These are phyloP conservation scores for Hyperoplus lanceolatus DNA, from an alignment of 2,797 vertebrate genomes.

Conservation along the genomic window DNA sequence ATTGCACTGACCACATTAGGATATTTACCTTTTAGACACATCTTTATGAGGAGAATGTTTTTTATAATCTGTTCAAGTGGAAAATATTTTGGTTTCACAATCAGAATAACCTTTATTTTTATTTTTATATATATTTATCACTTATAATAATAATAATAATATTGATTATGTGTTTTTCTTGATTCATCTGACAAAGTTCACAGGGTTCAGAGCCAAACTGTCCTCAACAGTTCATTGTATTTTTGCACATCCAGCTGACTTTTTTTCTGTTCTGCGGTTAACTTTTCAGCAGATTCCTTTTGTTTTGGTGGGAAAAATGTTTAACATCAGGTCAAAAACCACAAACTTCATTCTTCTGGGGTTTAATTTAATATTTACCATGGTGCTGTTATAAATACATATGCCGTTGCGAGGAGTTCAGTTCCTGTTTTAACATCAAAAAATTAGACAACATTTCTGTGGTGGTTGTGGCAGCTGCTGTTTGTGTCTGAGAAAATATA, in stretches of 20 bases:
- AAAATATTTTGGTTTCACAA: conserved; percentile 4
- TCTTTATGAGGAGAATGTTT: not conserved
- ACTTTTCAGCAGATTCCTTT: conserved; percentile 2
- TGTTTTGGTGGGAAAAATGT: not conserved
- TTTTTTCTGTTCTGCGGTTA: conserved; percentile 39
- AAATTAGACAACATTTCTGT: conserved; percentile 31
- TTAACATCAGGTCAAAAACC: too few relatives aligned
- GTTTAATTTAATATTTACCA: conserved; percentile 24
- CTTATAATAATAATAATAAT: too few relatives aligned
- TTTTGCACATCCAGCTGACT: conserved; percentile 28
- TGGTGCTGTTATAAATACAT: conserved; percentile 2
- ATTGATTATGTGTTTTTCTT: conserved; percentile 9
- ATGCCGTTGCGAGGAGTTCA: too few relatives aligned
- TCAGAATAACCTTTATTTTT: not conserved
- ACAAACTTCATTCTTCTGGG: not conserved
- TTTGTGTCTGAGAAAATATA: not conserved
- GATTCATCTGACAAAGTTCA: conserved; percentile 25
- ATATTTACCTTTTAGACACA: not conserved
- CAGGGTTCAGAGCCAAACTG: conserved; percentile 7
- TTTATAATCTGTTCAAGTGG: not conserved
- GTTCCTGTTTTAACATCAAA: not conserved
- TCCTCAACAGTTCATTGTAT: conserved; percentile 36
- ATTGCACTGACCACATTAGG: not conserved
- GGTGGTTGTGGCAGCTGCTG: conserved; percentile 31
- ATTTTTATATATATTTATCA: too few relatives aligned